Evolutionary conservation across 2,888 invertebrate species (phyloP).

Genomic region (Torymus texanus): DNA sequence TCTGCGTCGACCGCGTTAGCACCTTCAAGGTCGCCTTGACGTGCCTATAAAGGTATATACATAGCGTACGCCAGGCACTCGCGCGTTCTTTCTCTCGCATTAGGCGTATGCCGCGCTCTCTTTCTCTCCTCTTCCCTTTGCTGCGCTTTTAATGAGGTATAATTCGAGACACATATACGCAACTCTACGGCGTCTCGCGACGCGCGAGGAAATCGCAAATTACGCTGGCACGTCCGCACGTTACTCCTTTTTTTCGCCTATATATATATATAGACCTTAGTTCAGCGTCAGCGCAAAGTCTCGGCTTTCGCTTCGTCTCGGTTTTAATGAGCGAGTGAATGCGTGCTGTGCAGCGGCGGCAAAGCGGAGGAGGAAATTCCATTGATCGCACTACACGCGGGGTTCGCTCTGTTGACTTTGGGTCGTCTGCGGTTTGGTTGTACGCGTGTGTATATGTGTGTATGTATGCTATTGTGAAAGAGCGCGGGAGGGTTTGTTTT

Average conservation of each 20-base stretch:
- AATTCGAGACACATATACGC: constrained; percentile 35
- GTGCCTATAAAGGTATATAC: background rate
- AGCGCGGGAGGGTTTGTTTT: no score
- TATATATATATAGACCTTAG: background rate
- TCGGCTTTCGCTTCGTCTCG: no score
- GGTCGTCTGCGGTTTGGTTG: no score
- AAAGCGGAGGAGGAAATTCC: background rate
- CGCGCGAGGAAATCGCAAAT: constrained; percentile 41
- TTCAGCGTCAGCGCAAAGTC: no score
- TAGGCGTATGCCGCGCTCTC: background rate
- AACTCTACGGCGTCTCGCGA: constrained; percentile 8
- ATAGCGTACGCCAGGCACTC: background rate
- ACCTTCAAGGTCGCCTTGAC: constrained; percentile 33
- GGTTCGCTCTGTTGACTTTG: no score
- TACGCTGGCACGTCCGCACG: constrained; percentile 32
- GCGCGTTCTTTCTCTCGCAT: constrained; percentile 4
- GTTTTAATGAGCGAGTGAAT: no score
- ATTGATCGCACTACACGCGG: no score
- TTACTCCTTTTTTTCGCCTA: background rate
- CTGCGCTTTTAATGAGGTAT: constrained; percentile 44
- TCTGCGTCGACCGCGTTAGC: constrained; percentile 5
- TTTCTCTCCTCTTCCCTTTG: background rate
- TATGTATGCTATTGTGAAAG: no score
- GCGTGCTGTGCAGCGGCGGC: background rate
- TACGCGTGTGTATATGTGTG: no score